These are phyloP conservation scores for Artemia sinica DNA, from an alignment of 2,888 invertebrate species.

Conservation along the genomic window DNA sequence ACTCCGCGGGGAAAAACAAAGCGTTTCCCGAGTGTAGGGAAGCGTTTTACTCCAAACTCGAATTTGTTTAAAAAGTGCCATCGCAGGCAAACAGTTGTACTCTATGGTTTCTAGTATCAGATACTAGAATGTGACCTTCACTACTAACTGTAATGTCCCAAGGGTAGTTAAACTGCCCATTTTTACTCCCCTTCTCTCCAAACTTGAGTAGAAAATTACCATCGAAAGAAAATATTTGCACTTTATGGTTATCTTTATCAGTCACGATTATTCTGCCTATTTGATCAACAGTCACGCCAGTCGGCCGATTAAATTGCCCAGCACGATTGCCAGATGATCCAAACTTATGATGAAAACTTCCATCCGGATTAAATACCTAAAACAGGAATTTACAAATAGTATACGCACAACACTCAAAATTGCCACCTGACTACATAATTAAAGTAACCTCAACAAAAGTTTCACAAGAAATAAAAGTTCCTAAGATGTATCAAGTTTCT, in stretches of 20 bases:
- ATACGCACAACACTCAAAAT: too few relatives aligned
- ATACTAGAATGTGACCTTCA: slow-evolving; percentile 64
- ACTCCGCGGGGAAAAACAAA: slow-evolving; percentile 74
- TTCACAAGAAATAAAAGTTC: too few relatives aligned
- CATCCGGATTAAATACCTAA: slow-evolving; percentile 46
- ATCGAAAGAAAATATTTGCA: slow-evolving; percentile 60
- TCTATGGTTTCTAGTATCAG: slow-evolving; percentile 83
- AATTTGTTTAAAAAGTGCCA: slow-evolving; percentile 63
- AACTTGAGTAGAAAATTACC: slow-evolving; percentile 66
- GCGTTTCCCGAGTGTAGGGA: slow-evolving; percentile 42
- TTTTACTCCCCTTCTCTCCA: slow-evolving; percentile 68
- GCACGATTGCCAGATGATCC: slow-evolving; percentile 54
- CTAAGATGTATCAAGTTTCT: too few relatives aligned
- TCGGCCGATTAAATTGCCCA: slow-evolving; percentile 80
- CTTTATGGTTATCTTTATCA: slow-evolving; percentile 89
- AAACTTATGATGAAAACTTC: slow-evolving; percentile 52
- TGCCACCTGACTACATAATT: too few relatives aligned
- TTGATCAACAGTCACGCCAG: slow-evolving; percentile 63
- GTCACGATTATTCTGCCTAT: slow-evolving; percentile 69
- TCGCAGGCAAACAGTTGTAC: slow-evolving; percentile 66
- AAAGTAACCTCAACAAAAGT: too few relatives aligned
- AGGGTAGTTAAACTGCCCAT: slow-evolving; percentile 85
- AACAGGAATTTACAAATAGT: slow-evolving; percentile 23
- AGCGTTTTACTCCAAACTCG: slow-evolving; percentile 47
- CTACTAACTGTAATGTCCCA: slow-evolving; percentile 88